Base-by-base conservation (phyloP, 2,113 vertebrate genomes). In the Steatornis caripensis region DNA sequence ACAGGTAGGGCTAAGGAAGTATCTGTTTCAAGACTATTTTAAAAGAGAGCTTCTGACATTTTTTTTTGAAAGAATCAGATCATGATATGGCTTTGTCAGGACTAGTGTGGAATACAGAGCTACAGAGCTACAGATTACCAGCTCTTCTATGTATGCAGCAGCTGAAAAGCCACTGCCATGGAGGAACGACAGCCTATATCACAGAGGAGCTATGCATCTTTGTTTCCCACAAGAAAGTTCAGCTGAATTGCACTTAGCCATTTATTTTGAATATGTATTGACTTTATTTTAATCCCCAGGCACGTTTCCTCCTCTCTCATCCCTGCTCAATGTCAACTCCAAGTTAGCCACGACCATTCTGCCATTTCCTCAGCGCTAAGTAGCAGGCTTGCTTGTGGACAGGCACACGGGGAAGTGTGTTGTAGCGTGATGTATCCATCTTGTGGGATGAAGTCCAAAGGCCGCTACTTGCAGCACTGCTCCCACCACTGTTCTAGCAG, bases 1-100 rank as follows among this genome's bases (percentile, higher is more conserved):
- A 46, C 89, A 96, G 90, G 88, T 95, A 80, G 48, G 41, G 78
- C n/a, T 60, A 49, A 53, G 12, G 30, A 57, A 66, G 8, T 46
- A 36, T 86, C 48, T 71, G 7, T 85, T 83, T 84, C 53, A 72
- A 81, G 61, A 36, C 37, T 62, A 1, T 72, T 72, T 89, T 91
- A 71, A 68, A 80, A 6, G 15, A 66, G 8, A 27, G 16, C 37
- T 88, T 75, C 37, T 87, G 53, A 66, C 7, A 9, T 88, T 54
- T 80, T 78, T 83, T 84, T 46, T 17, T 64, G 13, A 41, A 86
- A 30, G 32, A 74, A 70, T 81, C 24, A n/a, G 29, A 23, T 43
- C 32, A 60, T 26, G 8, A n/a, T 71, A 20, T 7, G 74, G 22
- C 18, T 95, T 91, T 89, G 7, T 62, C 37, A 37, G 23, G 23